Evolutionary conservation across 2,113 vertebrate species (phyloP), one percentile per base, ranked within the genome.

Genomic region (Alethe diademata): DNA sequence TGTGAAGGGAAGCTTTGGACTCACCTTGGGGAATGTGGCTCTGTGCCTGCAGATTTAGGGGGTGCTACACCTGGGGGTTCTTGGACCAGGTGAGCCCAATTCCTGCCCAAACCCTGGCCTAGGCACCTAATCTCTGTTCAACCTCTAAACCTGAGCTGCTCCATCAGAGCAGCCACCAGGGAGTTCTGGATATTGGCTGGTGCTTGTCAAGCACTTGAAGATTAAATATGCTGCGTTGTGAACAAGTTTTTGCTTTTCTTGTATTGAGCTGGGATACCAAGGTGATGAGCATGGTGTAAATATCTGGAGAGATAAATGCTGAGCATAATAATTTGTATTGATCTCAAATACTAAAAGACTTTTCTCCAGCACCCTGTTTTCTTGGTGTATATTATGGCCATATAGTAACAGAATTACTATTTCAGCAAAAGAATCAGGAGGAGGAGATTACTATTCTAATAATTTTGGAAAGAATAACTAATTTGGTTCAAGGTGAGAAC

Each of bases 251-350:
- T 90, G 56, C 74, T 96, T 56, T 92, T 74, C 92, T 88, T 60
- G 13, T 80, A n/a, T 58, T 81, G 90, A 92, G 74, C 75, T 74
- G 58, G 69, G 85, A 33, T 78, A 23, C 35, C 2, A 11, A 90
- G 86, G 64, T 86, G 94, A 88, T 84, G 86, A 88, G 82, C 11
- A 3, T 18, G 79, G 78, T 95, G 40, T 88, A 94, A 96, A 56
- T 90, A 67, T 22, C 78, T 70, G 42, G 75, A 90, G 82, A 91
- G 89, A 60, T 56, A 62, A 92, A 40, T 33, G 72, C 64, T 90
- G 93, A 84, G 86, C 61, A 54, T 60, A 29, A 66, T 90, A 76
- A 86, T 95, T 87, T 47, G 40, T 95, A 95, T 90, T 86, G 95
- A 97, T 94, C 90, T 78, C 50, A 45, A 69, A 86, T 78, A 25